Evolutionary conservation across 2,797 vertebrate species (phyloP), one percentile per base, ranked within the genome.

Genomic region (Bovichtus variegatus): DNA sequence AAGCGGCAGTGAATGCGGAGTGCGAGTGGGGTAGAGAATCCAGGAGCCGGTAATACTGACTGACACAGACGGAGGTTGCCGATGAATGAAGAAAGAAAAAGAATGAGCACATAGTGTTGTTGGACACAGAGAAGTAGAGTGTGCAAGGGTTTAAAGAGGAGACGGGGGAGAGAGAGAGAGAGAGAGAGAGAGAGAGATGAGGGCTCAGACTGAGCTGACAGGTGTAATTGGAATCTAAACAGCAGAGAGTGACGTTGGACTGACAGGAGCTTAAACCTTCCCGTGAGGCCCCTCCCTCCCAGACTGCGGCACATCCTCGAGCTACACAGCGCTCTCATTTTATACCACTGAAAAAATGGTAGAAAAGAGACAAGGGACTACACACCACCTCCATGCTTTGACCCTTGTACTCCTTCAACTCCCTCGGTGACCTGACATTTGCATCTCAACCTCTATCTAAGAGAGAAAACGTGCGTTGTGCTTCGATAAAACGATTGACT

Each of bases 211-310:
- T 76, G 70, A 86, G 88, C 89, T 93, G 91, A 93, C 92, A 92
- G 85, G 74, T 91, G 90, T 93, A 94, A 95, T 90, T 94, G 92
- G 90, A 94, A 89, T 92, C 93, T 91, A 92, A 93, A 90, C 91
- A 92, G 90, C 72, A 19, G 58, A 53, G 71, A 87, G 81, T 69
- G 89, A 91, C 81, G 25, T 80, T 91, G 91, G n/a, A 93, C 49
- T 91, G 92, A 85, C 91, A 91, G 90, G 78, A 74, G 91, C 89
- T 91, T 91, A 91, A 91, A 86, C 87, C 84, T 80, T 55, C 60
- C 23, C 6, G 60, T 25, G 49, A 80, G 47, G 23, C 69, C 72
- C 63, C 64, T 69, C 79, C 76, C 71, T 44, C 82, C 67, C 51
- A 41, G 65, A 40, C 69, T 31, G 60, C 83, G 15, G 27, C 23